phyloP scores from a whole-genome alignment of 2,797 vertebrate genomes.

The Melopsittacus undulatus region DNA sequence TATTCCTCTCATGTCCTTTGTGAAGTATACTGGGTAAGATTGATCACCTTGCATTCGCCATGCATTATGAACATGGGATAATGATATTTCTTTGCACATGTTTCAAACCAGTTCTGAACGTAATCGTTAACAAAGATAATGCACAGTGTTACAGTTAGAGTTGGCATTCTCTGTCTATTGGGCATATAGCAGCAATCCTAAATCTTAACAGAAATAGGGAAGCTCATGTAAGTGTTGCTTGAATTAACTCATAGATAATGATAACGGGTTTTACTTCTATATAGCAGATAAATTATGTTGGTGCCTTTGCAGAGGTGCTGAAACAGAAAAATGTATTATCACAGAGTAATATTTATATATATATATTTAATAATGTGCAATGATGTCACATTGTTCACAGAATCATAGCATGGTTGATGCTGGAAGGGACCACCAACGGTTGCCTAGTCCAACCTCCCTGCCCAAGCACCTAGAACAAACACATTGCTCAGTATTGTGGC shows the following conservation, averaged over 20 bases:
- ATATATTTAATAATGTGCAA: neutral
- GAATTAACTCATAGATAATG: neutral
- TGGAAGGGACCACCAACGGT: neutral
- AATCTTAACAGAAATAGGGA: neutral
- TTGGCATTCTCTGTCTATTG: neutral
- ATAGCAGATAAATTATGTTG: neutral
- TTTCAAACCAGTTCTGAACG: neutral
- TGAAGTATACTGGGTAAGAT: neutral
- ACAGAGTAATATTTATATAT: neutral
- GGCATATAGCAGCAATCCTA: neutral
- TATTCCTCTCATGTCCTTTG: neutral
- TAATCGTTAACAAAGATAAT: neutral
- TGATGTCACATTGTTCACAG: neutral
- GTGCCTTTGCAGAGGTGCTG: neutral
- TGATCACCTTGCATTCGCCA: neutral
- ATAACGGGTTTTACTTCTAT: neutral
- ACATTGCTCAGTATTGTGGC: neutral
- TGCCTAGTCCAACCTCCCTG: neutral
- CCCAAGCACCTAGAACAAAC: neutral
- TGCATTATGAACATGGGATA: neutral
- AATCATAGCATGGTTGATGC: neutral
- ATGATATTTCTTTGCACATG: neutral
- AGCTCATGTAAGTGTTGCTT: neutral
- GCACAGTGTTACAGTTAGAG: neutral
- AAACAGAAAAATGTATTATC: neutral